phyloP scores from a whole-genome alignment of 2,113 vertebrate species.

The Pimephales promelas region DNA sequence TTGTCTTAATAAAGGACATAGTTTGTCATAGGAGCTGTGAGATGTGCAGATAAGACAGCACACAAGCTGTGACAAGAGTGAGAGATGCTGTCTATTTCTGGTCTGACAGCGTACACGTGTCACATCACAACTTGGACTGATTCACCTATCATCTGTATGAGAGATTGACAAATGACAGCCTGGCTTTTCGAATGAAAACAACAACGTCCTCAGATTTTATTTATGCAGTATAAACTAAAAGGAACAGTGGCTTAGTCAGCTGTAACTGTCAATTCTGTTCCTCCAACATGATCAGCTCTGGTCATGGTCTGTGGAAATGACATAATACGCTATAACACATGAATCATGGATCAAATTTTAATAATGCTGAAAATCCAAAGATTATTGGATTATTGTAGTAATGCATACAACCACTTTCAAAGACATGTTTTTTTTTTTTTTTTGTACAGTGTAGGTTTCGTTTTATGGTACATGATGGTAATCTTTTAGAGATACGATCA shows the following conservation, averaged over 20 bases:
- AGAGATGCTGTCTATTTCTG: conserved; percentile 28
- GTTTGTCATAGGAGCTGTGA: conserved; percentile 11
- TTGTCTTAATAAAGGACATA: not conserved
- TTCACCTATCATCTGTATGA: conserved; percentile 43
- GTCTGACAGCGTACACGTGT: conserved; percentile 39
- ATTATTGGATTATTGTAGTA: not conserved
- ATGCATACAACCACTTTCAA: not conserved
- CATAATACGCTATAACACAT: not conserved
- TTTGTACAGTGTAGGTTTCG: too few species aligned
- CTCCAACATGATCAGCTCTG: conserved; percentile 22
- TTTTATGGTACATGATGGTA: conserved; percentile 16
- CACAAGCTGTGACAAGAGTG: not conserved
- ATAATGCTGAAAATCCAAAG: not conserved
- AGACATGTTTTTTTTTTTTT: too few species aligned
- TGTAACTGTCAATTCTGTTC: conserved; percentile 26
- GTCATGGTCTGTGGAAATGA: conserved; percentile 27
- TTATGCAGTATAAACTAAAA: conserved; percentile 29
- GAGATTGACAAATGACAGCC: conserved; percentile 47
- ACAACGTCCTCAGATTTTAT: conserved; percentile 37
- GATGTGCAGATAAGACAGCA: conserved; percentile 12
- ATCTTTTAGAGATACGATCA: not conserved
- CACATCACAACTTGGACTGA: conserved; percentile 27
- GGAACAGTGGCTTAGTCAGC: conserved; percentile 36
- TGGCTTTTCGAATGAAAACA: conserved; percentile 19
- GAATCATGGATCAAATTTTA: conserved; percentile 19